These are phyloP conservation scores for Salvelinus alpinus DNA, from an alignment of 2,113 vertebrate species.

Conservation along the genomic window DNA sequence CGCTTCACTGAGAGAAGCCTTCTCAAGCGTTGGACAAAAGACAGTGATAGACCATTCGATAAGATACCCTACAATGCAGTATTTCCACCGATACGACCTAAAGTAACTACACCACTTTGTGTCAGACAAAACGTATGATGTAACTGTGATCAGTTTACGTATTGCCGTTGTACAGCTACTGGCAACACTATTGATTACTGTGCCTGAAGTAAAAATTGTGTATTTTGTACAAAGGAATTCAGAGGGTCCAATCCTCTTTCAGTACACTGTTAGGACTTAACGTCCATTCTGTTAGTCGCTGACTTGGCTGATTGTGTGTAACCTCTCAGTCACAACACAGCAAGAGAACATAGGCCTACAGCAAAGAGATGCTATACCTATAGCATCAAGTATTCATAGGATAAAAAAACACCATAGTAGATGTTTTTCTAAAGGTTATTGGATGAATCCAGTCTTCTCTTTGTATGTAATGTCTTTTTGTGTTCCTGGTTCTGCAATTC, in stretches of 20 bases:
- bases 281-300: slow-evolving; percentile 29
- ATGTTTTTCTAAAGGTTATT: neutral
- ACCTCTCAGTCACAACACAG: neutral
- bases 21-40: slow-evolving; percentile 39
- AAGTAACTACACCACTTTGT: slow-evolving; percentile 36
- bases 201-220: slow-evolving; percentile 33
- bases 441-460: neutral
- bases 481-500: neutral
- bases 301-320: neutral
- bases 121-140: slow-evolving; percentile 40
- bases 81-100: slow-evolving; percentile 40
- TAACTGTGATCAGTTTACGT: slow-evolving; percentile 48
- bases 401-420: neutral
- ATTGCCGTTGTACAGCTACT: slow-evolving; percentile 31
- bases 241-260: slow-evolving; percentile 34
- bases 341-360: neutral
- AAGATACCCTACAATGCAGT: slow-evolving; percentile 28
- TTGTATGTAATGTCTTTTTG: neutral
- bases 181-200: slow-evolving; percentile 52
- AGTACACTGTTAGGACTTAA: slow-evolving; percentile 27
- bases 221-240: slow-evolving; percentile 44
- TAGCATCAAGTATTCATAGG: no score
- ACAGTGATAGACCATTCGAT: slow-evolving; percentile 49
- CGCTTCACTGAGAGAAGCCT: slow-evolving; percentile 40
- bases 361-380: neutral